phyloP scores from a whole-genome alignment of 2,797 vertebrate genomes.

The Hoplostethus atlanticus region DNA sequence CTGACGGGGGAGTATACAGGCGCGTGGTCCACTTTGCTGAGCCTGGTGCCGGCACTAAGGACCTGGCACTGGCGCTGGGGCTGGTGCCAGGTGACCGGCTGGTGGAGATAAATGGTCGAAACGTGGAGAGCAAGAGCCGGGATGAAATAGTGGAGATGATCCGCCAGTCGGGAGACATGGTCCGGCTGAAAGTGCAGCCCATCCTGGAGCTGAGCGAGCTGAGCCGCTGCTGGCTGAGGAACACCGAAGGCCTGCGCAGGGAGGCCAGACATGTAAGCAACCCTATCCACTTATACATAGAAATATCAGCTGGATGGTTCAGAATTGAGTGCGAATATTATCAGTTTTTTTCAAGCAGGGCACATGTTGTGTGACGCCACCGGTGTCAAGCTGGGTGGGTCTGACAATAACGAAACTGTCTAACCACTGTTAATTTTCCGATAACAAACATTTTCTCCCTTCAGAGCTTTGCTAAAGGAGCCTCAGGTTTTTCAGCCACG shows the following conservation, averaged over 20 bases:
- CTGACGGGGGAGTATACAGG: slow-evolving; percentile 91
- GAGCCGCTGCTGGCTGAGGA: slow-evolving; percentile 94
- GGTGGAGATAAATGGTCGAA: slow-evolving; percentile 94
- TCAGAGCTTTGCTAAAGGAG: neutral
- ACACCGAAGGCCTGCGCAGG: slow-evolving; percentile 84
- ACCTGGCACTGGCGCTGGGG: slow-evolving; percentile 87
- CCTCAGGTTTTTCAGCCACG: neutral
- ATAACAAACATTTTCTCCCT: neutral
- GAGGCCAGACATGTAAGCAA: slow-evolving; percentile 91
- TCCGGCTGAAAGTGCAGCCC: slow-evolving; percentile 95
- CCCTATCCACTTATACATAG: neutral
- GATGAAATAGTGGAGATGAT: slow-evolving; percentile 99
- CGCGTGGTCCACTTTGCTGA: slow-evolving; percentile 96
- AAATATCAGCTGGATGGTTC: too few species aligned
- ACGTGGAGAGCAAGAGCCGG: slow-evolving; percentile 94
- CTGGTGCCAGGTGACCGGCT: slow-evolving; percentile 95
- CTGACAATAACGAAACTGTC: neutral
- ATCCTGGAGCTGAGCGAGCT: slow-evolving; percentile 97
- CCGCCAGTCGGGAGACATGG: slow-evolving; percentile 94
- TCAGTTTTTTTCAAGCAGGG: neutral
- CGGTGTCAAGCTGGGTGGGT: neutral
- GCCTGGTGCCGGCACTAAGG: slow-evolving; percentile 96
- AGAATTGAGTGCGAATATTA: neutral
- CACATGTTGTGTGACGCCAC: neutral
- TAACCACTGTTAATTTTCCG: neutral